These are phyloP conservation scores for Trilocha varians DNA, from an alignment of 2,888 invertebrate genomes.

Conservation along the genomic window DNA sequence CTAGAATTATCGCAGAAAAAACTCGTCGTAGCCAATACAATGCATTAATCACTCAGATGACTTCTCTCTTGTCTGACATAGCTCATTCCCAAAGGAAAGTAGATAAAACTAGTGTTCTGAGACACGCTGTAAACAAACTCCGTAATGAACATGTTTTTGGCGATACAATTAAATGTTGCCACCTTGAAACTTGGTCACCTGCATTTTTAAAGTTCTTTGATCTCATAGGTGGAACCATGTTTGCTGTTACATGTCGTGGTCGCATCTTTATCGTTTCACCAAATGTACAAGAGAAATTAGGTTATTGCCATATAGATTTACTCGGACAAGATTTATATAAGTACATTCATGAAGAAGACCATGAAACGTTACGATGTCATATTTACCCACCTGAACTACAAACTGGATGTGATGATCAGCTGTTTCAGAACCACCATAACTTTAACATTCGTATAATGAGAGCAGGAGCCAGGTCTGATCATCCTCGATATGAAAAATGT, in stretches of 20 bases:
- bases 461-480: slow-evolving; percentile 81
- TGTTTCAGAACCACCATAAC: slow-evolving; percentile 66
- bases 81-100: slow-evolving; percentile 86
- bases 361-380: slow-evolving; percentile 79
- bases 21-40: slow-evolving; percentile 92
- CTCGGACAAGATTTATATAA: slow-evolving; percentile 90
- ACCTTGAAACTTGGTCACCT: slow-evolving; percentile 65
- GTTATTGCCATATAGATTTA: slow-evolving; percentile 90
- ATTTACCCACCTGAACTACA: slow-evolving; percentile 73
- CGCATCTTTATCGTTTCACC: slow-evolving; percentile 90
- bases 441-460: slow-evolving; percentile 76
- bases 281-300: slow-evolving; percentile 87
- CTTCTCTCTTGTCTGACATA: slow-evolving; percentile 87
- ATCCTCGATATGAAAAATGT: slow-evolving; percentile 80
- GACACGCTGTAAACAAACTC: slow-evolving; percentile 89
- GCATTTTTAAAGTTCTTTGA: slow-evolving; percentile 77
- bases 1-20: slow-evolving; percentile 92
- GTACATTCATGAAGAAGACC: slow-evolving; percentile 89
- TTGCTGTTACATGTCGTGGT: slow-evolving; percentile 85
- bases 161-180: slow-evolving; percentile 61
- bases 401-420: slow-evolving; percentile 37
- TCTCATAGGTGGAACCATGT: slow-evolving; percentile 83
- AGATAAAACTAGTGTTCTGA: slow-evolving; percentile 92
- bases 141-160: slow-evolving; percentile 83
- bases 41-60: slow-evolving; percentile 86